These are phyloP conservation scores for Xerus inauris DNA, from an alignment of 2,113 vertebrate genomes.

Conservation along the genomic window DNA sequence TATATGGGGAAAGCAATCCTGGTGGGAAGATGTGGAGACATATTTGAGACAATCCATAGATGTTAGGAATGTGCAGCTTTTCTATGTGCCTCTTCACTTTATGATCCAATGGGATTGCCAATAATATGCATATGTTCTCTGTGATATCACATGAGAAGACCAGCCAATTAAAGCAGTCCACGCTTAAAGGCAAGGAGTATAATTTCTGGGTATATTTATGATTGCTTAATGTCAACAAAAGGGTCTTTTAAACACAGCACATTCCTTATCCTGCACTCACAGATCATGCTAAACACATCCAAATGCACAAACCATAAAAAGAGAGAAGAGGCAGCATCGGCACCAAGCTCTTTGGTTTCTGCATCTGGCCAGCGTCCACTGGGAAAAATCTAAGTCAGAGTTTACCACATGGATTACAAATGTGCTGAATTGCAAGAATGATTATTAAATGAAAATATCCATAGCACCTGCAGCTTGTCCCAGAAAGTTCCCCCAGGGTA, in stretches of 20 bases:
- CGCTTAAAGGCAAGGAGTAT: slow-evolving; percentile 54
- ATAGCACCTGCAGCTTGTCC: slow-evolving; percentile 91
- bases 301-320: slow-evolving; percentile 83
- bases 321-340: slow-evolving; percentile 80
- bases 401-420: slow-evolving; percentile 92
- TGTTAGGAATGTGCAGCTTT: slow-evolving; percentile 47
- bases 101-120: neutral
- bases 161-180: slow-evolving; percentile 75
- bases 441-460: slow-evolving; percentile 92
- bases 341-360: slow-evolving; percentile 82
- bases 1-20: slow-evolving; percentile 63
- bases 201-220: slow-evolving; percentile 82
- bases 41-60: slow-evolving; percentile 61
- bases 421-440: slow-evolving; percentile 93
- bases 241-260: slow-evolving; percentile 79
- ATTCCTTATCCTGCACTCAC: slow-evolving; percentile 80
- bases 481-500: slow-evolving; percentile 87
- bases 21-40: slow-evolving; percentile 73
- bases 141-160: slow-evolving; percentile 68
- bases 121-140: slow-evolving; percentile 69
- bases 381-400: slow-evolving; percentile 90
- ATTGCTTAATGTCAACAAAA: slow-evolving; percentile 85
- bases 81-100: slow-evolving; percentile 5
- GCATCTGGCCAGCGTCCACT: slow-evolving; percentile 82
- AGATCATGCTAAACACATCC: slow-evolving; percentile 85